Evolutionary conservation across 2,113 vertebrate species (phyloP), one percentile per base, ranked within the genome.

Genomic region (Strigops habroptila): DNA sequence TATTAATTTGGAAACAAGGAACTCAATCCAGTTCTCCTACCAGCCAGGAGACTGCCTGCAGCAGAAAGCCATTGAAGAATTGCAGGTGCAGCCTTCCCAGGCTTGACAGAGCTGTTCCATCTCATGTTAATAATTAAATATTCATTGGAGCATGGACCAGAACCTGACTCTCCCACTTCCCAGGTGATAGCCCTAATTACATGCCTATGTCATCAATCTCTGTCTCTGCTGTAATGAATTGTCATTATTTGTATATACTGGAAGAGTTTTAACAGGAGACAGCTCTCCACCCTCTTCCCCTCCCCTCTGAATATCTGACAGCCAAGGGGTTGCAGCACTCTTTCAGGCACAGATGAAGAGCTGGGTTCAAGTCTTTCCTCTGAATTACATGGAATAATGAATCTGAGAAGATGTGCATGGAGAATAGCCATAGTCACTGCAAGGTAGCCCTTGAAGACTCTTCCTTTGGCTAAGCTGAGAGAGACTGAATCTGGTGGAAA

Each of bases 51-150:
- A 89, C 65, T 0, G 74, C 48, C 65, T 51, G 65, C 65, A 95
- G 92, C 77, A 81, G 43, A 86, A 96, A 95, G 68, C 69, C 83
- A 73, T 31, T 68, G 91, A 88, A 87, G 83, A 95, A 95, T 63
- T 96, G 93, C 91, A 96, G 95, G 84, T 93, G 86, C 91, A 93
- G 81, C 62, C 81, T 96, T 84, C 81, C 69, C 81, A 87, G 89
- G 80, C 92, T 95, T 95, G 94, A 96, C 86, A 95, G 91, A 85
- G 81, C 91, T 94, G 94, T 91, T 96, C 84, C 93, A 95, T 96
- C 96, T 97, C 93, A 87, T 93, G 95, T 96, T 95, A 96, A 96
- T 97, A 96, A 96, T 97, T 95, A 96, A 97, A 95, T 96, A 97
- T 94, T 96, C 95, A 95, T 95, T 95, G 91, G 84, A 95, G 91